Percentiles rank a stretch among this genome's conserved stretches.
Conservation (phyloP, 2,113 vertebrate genomes). For the Podilymbus podiceps region DNA sequence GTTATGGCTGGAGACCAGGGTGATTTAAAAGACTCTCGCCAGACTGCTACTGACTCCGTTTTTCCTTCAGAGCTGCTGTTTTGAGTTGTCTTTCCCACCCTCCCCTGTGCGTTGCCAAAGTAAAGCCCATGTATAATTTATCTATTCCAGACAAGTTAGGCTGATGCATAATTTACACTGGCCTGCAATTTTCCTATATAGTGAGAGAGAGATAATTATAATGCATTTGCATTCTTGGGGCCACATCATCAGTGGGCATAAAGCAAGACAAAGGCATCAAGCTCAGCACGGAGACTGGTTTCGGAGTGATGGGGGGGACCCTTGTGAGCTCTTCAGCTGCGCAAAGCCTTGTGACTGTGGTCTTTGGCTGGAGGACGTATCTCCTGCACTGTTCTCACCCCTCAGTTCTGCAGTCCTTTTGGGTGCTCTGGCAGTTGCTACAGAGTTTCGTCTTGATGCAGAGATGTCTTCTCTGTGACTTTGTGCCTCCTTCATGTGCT, state of each 20-base stretch:
- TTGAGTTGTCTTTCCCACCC: neutral
- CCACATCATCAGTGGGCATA: neutral
- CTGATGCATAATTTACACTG: slow-evolving; percentile 11
- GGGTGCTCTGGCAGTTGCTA: neutral
- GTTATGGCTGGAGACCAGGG: neutral
- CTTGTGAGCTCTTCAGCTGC: neutral
- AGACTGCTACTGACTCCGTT: neutral
- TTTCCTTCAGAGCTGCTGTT: neutral
- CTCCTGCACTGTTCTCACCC: neutral
- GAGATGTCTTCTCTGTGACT: neutral
- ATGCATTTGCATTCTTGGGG: neutral
- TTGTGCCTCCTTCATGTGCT: neutral
- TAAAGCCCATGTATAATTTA: slow-evolving; percentile 29
- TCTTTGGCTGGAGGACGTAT: neutral
- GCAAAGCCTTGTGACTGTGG: neutral
- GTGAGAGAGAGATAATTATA: neutral
- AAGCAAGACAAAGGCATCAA: neutral
- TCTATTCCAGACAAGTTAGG: neutral
- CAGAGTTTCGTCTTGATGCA: neutral
- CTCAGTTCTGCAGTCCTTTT: neutral
- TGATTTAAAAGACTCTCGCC: neutral
- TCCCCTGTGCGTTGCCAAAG: neutral
- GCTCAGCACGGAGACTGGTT: neutral
- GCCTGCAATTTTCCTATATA: neutral
- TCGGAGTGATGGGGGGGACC: neutral